These are phyloP conservation scores for Ctenopoma kingsleyae DNA, from an alignment of 2,797 vertebrate species.

Conservation along the genomic window DNA sequence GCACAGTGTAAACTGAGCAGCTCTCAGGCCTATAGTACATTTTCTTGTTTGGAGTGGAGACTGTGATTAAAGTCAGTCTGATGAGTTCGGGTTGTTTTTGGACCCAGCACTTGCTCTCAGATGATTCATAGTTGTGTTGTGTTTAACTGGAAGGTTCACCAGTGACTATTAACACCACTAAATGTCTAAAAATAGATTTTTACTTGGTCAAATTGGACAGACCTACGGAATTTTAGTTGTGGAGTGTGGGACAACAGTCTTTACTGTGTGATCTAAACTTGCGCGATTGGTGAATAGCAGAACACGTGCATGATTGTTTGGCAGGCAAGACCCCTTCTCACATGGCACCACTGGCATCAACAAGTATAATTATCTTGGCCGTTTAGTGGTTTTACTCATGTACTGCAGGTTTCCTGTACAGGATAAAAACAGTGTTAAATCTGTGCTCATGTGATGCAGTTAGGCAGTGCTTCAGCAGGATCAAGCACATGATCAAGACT, in stretches of 20 bases:
- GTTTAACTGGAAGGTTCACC: conserved; percentile 28
- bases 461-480: conserved; percentile 1
- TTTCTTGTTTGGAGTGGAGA: conserved; percentile 28
- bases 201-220: conserved; percentile 3
- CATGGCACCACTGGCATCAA: background rate
- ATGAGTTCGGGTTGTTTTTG: background rate
- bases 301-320: conserved; percentile 1
- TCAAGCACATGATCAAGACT: conserved; percentile 1
- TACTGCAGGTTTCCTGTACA: background rate
- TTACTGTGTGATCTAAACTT: background rate
- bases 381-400: background rate
- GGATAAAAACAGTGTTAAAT: background rate
- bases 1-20: background rate
- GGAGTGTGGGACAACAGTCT: background rate
- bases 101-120: background rate
- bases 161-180: conserved; percentile 12
- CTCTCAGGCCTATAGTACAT: background rate
- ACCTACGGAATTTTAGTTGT: conserved; percentile 4
- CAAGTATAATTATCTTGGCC: background rate
- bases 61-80: background rate
- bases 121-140: conserved; percentile 16
- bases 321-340: background rate
- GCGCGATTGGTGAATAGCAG: background rate
- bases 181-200: conserved; percentile 27
- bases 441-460: conserved; percentile 9